These are phyloP conservation scores for Lottia gigantea DNA, from an alignment of 2,888 invertebrate genomes.

Conservation along the genomic window DNA sequence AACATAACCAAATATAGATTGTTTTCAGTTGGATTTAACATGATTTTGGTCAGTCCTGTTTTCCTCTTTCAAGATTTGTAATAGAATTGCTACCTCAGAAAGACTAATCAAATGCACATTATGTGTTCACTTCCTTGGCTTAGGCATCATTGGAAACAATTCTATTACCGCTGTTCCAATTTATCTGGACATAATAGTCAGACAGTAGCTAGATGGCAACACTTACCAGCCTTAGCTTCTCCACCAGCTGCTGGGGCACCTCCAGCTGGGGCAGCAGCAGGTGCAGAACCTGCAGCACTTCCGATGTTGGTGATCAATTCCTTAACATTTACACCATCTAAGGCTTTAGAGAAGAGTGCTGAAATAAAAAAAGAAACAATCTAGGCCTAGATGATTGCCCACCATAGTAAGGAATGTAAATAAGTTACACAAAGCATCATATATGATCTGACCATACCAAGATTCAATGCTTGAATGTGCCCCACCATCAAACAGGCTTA, in stretches of 20 bases:
- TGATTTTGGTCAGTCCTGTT: too few relatives aligned
- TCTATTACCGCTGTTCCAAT: too few relatives aligned
- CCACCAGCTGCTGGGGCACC: slow-evolving; percentile 38
- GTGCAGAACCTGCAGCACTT: slow-evolving; percentile 87
- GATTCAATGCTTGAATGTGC: too few relatives aligned
- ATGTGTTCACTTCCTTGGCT: slow-evolving; percentile 1
- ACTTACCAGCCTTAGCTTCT: slow-evolving; percentile 17
- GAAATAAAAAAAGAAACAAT: too few relatives aligned
- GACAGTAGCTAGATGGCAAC: not conserved
- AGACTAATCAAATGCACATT: slow-evolving; percentile 6
- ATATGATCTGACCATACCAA: too few relatives aligned
- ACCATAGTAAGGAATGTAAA: too few relatives aligned
- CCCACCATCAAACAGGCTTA: too few relatives aligned
- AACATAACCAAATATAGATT: not conserved
- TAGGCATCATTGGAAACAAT: slow-evolving; percentile 1
- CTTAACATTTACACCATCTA: slow-evolving; percentile 93
- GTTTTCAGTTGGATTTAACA: too few relatives aligned
- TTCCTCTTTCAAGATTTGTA: too few relatives aligned
- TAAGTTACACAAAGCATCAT: too few relatives aligned
- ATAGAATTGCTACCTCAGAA: not conserved
- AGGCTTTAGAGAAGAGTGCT: slow-evolving; percentile 91
- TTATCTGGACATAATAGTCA: too few relatives aligned
- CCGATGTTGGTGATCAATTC: slow-evolving; percentile 93
- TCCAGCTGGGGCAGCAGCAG: slow-evolving; percentile 71
- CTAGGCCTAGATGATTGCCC: too few relatives aligned